These are phyloP conservation scores for Campoplex capitator DNA, from an alignment of 2,888 invertebrate species.

Conservation along the genomic window DNA sequence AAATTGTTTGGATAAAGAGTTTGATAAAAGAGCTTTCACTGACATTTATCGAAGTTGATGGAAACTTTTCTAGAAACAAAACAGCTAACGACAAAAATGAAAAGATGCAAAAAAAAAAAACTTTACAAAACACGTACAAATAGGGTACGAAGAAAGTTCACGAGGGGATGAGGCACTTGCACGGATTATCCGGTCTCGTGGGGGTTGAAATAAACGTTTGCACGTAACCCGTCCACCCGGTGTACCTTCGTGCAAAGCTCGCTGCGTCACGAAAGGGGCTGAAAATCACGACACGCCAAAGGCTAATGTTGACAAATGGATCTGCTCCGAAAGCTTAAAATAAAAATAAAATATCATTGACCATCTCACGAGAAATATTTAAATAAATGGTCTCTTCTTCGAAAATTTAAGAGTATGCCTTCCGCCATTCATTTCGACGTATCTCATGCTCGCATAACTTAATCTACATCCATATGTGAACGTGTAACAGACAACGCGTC, in stretches of 20 bases:
- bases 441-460: neutral
- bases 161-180: neutral
- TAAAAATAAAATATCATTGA: slow-evolving; percentile 32
- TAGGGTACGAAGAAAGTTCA: neutral
- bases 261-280: slow-evolving; percentile 30
- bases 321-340: slow-evolving; percentile 26
- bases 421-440: slow-evolving; percentile 25
- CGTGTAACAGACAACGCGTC: no score
- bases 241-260: slow-evolving; percentile 42
- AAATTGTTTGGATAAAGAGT: neutral
- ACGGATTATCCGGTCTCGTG: slow-evolving; percentile 21
- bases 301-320: slow-evolving; percentile 59
- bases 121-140: neutral
- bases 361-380: slow-evolving; percentile 28
- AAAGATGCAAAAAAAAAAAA: slow-evolving; percentile 16
- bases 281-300: slow-evolving; percentile 55
- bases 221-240: slow-evolving; percentile 40
- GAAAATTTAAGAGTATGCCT: slow-evolving; percentile 20
- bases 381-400: slow-evolving; percentile 44
- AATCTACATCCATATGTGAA: no score
- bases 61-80: neutral
- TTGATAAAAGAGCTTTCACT: neutral
- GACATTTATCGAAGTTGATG: neutral
- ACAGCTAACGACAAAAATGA: neutral
- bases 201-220: slow-evolving; percentile 28